These are phyloP conservation scores for Opisthograptis luteolata DNA, from an alignment of 2,888 invertebrate genomes.

Conservation along the genomic window DNA sequence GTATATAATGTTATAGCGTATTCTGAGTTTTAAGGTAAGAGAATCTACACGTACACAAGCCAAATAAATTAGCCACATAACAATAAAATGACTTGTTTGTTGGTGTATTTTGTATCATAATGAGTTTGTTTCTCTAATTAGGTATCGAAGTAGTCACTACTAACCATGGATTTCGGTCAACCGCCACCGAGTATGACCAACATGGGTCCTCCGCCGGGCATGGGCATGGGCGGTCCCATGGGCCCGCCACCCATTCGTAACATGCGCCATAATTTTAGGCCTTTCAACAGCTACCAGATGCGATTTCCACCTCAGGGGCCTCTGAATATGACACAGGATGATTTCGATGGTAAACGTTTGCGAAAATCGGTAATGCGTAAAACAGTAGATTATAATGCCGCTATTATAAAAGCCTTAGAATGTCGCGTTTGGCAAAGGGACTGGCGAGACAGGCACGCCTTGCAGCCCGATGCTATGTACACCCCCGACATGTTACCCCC, in stretches of 20 bases:
- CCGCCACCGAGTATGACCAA: slow-evolving; percentile 77
- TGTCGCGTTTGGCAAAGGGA: slow-evolving; percentile 98
- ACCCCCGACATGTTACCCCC: slow-evolving; percentile 97
- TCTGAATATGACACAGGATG: slow-evolving; percentile 91
- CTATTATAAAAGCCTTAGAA: slow-evolving; percentile 96
- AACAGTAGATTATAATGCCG: slow-evolving; percentile 98
- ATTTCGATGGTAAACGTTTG: slow-evolving; percentile 97
- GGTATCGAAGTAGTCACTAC: slow-evolving; percentile 77
- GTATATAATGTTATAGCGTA: slow-evolving; percentile 71
- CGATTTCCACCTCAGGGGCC: slow-evolving; percentile 81
- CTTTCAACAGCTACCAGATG: slow-evolving; percentile 76
- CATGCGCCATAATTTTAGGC: slow-evolving; percentile 79
- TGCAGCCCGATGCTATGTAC: slow-evolving; percentile 98
- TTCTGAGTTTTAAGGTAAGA: slow-evolving; percentile 68
- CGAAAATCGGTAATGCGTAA: slow-evolving; percentile 98
- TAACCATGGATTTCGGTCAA: slow-evolving; percentile 79
- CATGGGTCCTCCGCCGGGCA: slow-evolving; percentile 74
- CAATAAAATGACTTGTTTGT: slow-evolving; percentile 40
- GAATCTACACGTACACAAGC: slow-evolving; percentile 28
- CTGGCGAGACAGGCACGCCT: slow-evolving; percentile 92
- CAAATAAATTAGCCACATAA: slow-evolving; percentile 40
- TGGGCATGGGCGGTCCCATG: slow-evolving; percentile 49
- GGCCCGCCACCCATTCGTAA: slow-evolving; percentile 65
- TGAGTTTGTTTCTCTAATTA: slow-evolving; percentile 70
- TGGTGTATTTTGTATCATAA: slow-evolving; percentile 44